Percentiles rank a stretch among this genome's conserved stretches.
These are phyloP conservation scores for Euspilapteryx auroguttella DNA, from an alignment of 2,888 invertebrate species.

Conservation along the genomic window DNA sequence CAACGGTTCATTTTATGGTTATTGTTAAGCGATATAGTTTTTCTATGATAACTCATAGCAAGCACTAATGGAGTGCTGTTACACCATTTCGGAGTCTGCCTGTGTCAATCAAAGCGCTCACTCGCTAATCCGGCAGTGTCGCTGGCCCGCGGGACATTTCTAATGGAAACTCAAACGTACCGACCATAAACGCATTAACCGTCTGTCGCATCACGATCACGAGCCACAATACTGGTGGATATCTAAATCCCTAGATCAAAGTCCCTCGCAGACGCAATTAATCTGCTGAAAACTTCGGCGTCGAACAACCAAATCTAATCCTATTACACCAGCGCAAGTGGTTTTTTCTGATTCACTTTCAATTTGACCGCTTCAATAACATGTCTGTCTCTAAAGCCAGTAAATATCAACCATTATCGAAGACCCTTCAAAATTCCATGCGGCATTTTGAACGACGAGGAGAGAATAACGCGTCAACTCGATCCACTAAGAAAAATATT, in stretches of 20 bases:
- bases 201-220: constrained; percentile 31
- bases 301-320: neutral
- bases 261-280: too few species aligned
- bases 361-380: constrained; percentile 38
- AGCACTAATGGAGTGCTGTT: too few species aligned
- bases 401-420: constrained; percentile 57
- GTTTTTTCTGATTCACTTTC: constrained; percentile 18
- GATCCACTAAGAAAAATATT: constrained; percentile 56
- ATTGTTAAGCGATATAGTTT: too few species aligned
- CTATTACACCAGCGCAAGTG: neutral
- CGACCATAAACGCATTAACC: constrained; percentile 38
- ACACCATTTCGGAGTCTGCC: too few species aligned
- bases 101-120: too few species aligned
- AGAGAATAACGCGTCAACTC: constrained; percentile 53
- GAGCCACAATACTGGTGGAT: constrained; percentile 18
- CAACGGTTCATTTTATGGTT: too few species aligned
- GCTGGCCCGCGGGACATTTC: constrained; percentile 12
- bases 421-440: constrained; percentile 49
- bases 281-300: too few species aligned
- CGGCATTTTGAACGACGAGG: constrained; percentile 44
- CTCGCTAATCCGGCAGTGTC: constrained; percentile 26
- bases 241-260: constrained; percentile 16
- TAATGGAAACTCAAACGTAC: constrained; percentile 37
- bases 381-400: constrained; percentile 52
- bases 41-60: too few species aligned